A percentile compares a stretch with the other conserved stretches of the same genome.
Evolutionary conservation across 2,888 invertebrate genomes (phyloP).

Genomic region (Pyrgus malvae): DNA sequence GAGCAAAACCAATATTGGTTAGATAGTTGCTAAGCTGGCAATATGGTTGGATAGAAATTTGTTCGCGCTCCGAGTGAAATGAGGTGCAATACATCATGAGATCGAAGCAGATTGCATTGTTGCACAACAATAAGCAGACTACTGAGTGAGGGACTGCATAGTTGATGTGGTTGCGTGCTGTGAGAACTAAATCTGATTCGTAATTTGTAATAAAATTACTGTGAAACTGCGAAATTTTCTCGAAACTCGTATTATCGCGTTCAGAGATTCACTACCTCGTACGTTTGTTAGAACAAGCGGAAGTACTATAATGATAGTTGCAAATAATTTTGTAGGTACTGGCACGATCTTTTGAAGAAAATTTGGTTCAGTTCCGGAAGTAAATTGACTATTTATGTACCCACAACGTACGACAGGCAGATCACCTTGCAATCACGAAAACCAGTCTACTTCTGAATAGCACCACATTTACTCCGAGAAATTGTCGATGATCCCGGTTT

Average conservation of each 20-base stretch:
- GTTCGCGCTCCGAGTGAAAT: slow-evolving; percentile 61
- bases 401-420: slow-evolving; percentile 45
- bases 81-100: slow-evolving; percentile 70
- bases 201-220: slow-evolving; percentile 62
- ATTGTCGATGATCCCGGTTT: slow-evolving; percentile 49
- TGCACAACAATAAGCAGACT: slow-evolving; percentile 63
- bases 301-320: too few relatives aligned
- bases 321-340: too few relatives aligned
- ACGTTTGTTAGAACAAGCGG: not conserved
- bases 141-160: slow-evolving; percentile 58
- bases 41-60: slow-evolving; percentile 53
- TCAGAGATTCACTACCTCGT: not conserved
- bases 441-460: slow-evolving; percentile 50
- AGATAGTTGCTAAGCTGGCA: slow-evolving; percentile 61
- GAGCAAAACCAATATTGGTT: slow-evolving; percentile 75
- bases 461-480: slow-evolving; percentile 45
- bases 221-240: slow-evolving; percentile 33
- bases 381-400: not conserved
- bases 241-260: slow-evolving; percentile 6
- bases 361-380: slow-evolving; percentile 44
- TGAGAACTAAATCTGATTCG: slow-evolving; percentile 71
- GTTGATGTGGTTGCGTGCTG: slow-evolving; percentile 69
- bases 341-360: not conserved
- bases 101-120: slow-evolving; percentile 74
- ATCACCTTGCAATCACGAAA: slow-evolving; percentile 57